Percentiles rank a stretch among this genome's conserved stretches.
These are phyloP conservation scores for Erebia aethiops DNA, from an alignment of 2,888 invertebrate species.

Conservation along the genomic window DNA sequence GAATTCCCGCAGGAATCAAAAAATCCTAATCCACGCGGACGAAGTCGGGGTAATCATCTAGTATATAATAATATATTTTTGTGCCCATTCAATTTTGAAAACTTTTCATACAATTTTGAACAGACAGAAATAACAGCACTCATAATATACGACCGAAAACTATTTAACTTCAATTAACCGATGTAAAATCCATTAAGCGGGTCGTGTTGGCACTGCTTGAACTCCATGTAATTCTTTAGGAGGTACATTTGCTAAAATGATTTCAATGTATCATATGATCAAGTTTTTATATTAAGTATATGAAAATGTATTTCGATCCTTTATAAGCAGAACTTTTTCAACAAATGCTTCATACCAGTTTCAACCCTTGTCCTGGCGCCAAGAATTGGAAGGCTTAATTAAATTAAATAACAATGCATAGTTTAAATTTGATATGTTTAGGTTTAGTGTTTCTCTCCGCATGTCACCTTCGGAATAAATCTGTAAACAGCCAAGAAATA, in stretches of 20 bases:
- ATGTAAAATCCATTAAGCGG: conserved; percentile 36
- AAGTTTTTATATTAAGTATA: conserved; percentile 37
- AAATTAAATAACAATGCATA: conserved; percentile 47
- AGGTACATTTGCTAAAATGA: conserved; percentile 55
- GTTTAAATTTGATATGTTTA: conserved; percentile 44
- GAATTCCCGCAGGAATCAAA: too few relatives aligned
- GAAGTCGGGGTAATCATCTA: too few relatives aligned
- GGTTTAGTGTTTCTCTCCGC: conserved; percentile 50
- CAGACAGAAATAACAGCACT: background rate
- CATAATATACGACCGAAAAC: conserved; percentile 3
- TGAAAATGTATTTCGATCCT: conserved; percentile 32
- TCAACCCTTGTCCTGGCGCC: conserved; percentile 13
- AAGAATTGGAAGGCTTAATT: conserved; percentile 1
- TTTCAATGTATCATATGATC: conserved; percentile 50
- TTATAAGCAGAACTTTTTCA: conserved; percentile 39
- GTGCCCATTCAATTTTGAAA: too few relatives aligned
- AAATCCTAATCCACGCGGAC: too few relatives aligned
- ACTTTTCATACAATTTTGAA: too few relatives aligned
- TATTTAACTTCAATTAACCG: conserved; percentile 13
- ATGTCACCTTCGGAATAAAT: conserved; percentile 54
- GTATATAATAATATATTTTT: too few relatives aligned
- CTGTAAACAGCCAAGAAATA: conserved; percentile 62
- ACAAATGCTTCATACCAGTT: conserved; percentile 27
- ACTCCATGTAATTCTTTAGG: conserved; percentile 43
- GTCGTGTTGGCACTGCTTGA: conserved; percentile 47